Evolutionary conservation across 2,888 invertebrate genomes (phyloP), one percentile per base, ranked within the genome.

Genomic region (Ophioninae sp.): DNA sequence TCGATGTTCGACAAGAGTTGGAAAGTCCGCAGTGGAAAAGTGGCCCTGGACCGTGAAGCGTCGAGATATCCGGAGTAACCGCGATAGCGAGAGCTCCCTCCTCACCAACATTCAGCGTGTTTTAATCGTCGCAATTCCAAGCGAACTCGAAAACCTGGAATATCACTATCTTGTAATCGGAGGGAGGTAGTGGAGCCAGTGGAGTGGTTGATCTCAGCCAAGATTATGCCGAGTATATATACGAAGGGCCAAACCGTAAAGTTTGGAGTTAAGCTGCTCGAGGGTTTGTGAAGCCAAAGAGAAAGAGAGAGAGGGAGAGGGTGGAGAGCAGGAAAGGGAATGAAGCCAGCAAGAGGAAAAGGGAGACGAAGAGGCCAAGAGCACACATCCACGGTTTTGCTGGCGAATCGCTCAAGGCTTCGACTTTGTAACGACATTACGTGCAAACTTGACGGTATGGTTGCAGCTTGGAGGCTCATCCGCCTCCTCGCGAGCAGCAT

Each of bases 391-490:
- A 74, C 80, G 74, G 44, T 74, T 17, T 71, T 64, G 77, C 41
- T 77, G 73, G 58, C 37, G 73, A 77, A 83, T 77, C 73, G 80
- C 80, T 83, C 64, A 69, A 78, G 77, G 77, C 59, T 75, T 78
- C 58, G 77, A 83, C 81, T 83, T 83, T 61, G 74, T 81, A 81
- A 83, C 81, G 81, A 74, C 73, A 81, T 83, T 78, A 74, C 81
- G 69, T 74, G 74, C 65, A 81, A 83, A 83, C 83, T 83, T 78
- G 80, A 74, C 65, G 65, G 58, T 64, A 79, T 61, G 73, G 67
- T 67, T 69, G 69, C 74, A 65, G 81, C 61, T 73, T 65, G 59
- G 78, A 78, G 73, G 41, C 64, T 69, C 83, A 78, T 74, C 74
- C 65, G 39, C 59, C 51, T 9, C 63, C 2, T 44, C 44, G 10